Evolutionary conservation across 2,797 vertebrate species (phyloP).

Genomic region (Apogon talboti): DNA sequence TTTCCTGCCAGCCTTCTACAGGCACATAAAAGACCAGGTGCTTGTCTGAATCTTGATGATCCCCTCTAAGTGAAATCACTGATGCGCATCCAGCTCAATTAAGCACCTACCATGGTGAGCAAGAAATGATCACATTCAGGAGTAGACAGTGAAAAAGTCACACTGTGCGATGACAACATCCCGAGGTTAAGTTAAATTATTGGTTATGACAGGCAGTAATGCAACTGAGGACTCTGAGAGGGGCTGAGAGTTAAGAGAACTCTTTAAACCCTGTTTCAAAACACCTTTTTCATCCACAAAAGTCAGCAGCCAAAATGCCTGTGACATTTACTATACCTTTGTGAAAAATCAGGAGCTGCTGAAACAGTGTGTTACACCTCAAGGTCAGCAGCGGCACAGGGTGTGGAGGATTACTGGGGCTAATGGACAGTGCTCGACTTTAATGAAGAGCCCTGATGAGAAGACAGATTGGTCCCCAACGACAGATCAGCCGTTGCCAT

Average conservation of each 20-base stretch:
- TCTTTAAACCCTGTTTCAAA: conserved; percentile 39
- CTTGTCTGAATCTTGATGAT: conserved; percentile 81
- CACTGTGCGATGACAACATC: conserved; percentile 30
- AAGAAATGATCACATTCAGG: conserved; percentile 51
- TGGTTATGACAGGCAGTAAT: conserved; percentile 50
- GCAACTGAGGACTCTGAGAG: conserved; percentile 17
- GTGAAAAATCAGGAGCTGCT: conserved; percentile 38
- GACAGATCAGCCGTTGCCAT: conserved; percentile 67
- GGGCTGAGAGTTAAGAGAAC: conserved; percentile 21
- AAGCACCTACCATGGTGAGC: conserved; percentile 58
- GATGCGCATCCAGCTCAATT: conserved; percentile 75
- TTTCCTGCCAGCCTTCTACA: conserved; percentile 77
- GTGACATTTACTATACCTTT: conserved; percentile 38
- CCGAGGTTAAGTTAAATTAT: conserved; percentile 41
- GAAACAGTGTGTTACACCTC: conserved; percentile 55
- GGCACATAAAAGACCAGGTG: conserved; percentile 80
- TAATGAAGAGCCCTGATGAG: conserved; percentile 76
- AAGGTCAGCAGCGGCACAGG: conserved; percentile 61
- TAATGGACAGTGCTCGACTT: conserved; percentile 69
- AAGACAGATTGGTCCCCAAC: conserved; percentile 61
- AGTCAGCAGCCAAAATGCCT: conserved; percentile 7
- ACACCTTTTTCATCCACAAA: conserved; percentile 16
- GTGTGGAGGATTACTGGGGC: conserved; percentile 59
- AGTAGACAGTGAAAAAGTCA: conserved; percentile 42
- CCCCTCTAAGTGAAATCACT: conserved; percentile 76